Base-by-base conservation (phyloP, 2,797 vertebrate species). In the Eulemur coronatus region DNA sequence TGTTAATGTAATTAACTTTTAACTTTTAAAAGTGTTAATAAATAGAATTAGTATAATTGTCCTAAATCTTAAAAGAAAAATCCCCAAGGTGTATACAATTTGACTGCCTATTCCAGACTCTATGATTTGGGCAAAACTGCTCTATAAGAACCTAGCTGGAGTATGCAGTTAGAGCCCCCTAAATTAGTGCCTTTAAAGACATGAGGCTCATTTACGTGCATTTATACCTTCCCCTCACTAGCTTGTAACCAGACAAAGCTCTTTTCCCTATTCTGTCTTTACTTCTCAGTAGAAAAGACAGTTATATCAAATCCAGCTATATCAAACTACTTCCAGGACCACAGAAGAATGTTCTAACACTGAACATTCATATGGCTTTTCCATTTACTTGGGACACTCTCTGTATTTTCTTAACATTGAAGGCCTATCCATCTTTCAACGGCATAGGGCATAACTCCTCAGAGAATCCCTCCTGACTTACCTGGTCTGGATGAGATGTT, bases 1-100 rank as follows among this genome's bases (percentile, higher is more conserved):
- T 91, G 46, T 82, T 94, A 96, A 76, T 43, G 41, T 65, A 85
- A 65, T 90, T 15, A 59, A 52, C 8, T 67, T 93, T 90, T 15
- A 59, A 52, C 6, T 67, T 93, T 67, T 9, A 1, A 22, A 65
- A 95, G 86, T 87, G 15, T 28, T 73, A 76, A 75, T 67, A 84
- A 84, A 48, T 88, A 87, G 3, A 22, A 63, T 90, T 92, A 76
- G 33, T 22, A 61, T 80, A 92, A 72, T 57, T 75, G 35, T 85
- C 28, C 33, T 70, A 38, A 92, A 48, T 26, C 17, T 81, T 43
- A 17, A 33, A n/a, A 24, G 4, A 67, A 82, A 57, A 43, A 35
- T 35, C 50, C 22, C 20, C 4, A 65, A 84, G 10, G 28, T 80
- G 57, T 33, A 8, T 18, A 14, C 82, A 61, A 43, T 73, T 93